A percentile compares a stretch with the other conserved stretches of the same genome.
Conservation (phyloP, 2,888 invertebrate species). For the Leptopilina syphax region DNA sequence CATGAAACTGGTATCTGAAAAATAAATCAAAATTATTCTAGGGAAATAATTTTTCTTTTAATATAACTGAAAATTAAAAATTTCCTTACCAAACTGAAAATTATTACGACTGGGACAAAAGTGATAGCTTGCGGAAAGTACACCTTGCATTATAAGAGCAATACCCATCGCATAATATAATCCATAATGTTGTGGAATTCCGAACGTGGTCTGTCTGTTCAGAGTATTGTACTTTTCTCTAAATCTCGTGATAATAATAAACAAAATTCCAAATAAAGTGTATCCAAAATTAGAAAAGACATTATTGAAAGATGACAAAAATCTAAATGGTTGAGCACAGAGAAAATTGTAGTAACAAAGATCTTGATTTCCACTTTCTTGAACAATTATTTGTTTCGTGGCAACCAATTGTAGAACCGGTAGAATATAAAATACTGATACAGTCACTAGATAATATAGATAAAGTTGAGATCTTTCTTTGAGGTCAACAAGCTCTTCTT, state of each 20-base stretch:
- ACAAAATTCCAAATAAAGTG: conserved; percentile 86
- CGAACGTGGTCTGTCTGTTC: conserved; percentile 79
- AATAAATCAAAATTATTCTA: background rate
- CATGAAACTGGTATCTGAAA: conserved; percentile 94
- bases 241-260: conserved; percentile 82
- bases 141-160: conserved; percentile 91
- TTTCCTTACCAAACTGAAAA: conserved; percentile 89
- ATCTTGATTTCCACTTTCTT: conserved; percentile 90
- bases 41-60: background rate
- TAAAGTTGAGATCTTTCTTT: conserved; percentile 83
- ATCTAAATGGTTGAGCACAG: conserved; percentile 89
- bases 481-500: conserved; percentile 81
- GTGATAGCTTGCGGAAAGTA: conserved; percentile 92
- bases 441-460: conserved; percentile 87
- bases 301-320: conserved; percentile 91
- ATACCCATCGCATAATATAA: conserved; percentile 92
- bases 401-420: conserved; percentile 91
- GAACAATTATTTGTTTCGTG: conserved; percentile 88
- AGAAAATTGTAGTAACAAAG: conserved; percentile 94
- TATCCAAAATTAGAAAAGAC: conserved; percentile 92
- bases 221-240: conserved; percentile 68
- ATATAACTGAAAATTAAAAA: background rate
- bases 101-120: conserved; percentile 93
- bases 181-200: conserved; percentile 89
- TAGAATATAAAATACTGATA: conserved; percentile 90